A percentile compares a stretch with the other conserved stretches of the same genome.
phyloP scores from a whole-genome alignment of 2,888 invertebrate species.

The Tanytarsus gracilentus region DNA sequence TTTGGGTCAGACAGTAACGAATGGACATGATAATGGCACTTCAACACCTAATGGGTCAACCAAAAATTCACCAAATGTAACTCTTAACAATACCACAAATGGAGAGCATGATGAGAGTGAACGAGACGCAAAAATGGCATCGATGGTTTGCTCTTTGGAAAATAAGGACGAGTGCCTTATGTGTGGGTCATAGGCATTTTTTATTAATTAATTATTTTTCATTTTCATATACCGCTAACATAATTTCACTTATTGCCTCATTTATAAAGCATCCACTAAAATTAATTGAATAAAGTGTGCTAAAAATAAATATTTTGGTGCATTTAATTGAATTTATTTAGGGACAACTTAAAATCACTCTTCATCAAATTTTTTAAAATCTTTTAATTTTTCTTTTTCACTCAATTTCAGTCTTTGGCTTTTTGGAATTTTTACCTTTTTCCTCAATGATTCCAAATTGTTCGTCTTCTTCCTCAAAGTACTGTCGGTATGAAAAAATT shows the following conservation, averaged over 20 bases:
- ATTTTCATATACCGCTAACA: too few species aligned
- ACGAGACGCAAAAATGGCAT: constrained; percentile 47
- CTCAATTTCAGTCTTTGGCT: too few species aligned
- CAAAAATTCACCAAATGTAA: background rate
- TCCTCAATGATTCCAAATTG: constrained; percentile 20
- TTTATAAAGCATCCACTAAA: too few species aligned
- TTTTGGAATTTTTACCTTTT: too few species aligned
- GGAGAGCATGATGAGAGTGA: constrained; percentile 11
- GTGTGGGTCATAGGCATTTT: constrained; percentile 61
- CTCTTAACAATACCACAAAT: too few species aligned
- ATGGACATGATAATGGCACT: background rate
- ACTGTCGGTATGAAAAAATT: constrained; percentile 17
- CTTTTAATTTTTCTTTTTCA: too few species aligned
- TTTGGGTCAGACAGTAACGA: background rate
- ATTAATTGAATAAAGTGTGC: too few species aligned
- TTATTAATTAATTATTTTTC: background rate
- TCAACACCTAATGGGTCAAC: background rate
- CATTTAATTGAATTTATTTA: too few species aligned
- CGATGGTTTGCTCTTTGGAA: constrained; percentile 74
- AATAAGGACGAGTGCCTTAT: constrained; percentile 83
- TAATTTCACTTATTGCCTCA: too few species aligned
- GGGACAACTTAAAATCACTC: too few species aligned
- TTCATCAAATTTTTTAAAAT: too few species aligned
- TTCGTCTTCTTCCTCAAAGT: constrained; percentile 31
- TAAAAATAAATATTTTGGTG: too few species aligned